Conservation (phyloP, 2,888 invertebrate species). For the Drepana falcataria region DNA sequence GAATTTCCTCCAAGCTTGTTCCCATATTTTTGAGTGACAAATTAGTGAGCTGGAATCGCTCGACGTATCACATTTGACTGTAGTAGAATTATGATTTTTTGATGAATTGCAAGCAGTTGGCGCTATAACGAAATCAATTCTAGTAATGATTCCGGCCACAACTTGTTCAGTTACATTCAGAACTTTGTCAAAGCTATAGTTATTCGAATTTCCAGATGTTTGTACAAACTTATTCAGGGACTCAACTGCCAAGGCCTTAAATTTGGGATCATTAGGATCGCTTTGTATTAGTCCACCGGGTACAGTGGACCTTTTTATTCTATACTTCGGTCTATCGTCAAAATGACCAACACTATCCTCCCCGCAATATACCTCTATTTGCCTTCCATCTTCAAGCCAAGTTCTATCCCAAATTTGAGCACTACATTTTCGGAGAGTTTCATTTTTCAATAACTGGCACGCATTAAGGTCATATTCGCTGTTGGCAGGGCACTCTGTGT, state of each 20-base stretch:
- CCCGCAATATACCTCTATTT: conserved; percentile 51
- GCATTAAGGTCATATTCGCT: conserved; percentile 25
- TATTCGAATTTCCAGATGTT: conserved; percentile 19
- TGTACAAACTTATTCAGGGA: conserved; percentile 27
- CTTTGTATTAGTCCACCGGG: conserved; percentile 11
- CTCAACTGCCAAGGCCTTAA: conserved; percentile 29
- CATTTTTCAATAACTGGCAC: conserved; percentile 43
- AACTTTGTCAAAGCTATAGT: conserved; percentile 39
- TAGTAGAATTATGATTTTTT: conserved; percentile 7
- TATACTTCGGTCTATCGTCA: conserved; percentile 9
- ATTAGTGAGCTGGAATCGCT: conserved; percentile 26
- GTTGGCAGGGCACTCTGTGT: conserved; percentile 71
- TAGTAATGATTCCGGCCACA: conserved; percentile 68
- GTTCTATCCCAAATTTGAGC: conserved; percentile 76
- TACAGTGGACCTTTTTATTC: conserved; percentile 21
- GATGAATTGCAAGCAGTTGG: conserved; percentile 53
- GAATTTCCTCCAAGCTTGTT: conserved; percentile 18
- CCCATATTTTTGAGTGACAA: conserved; percentile 23
- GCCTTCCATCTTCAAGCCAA: conserved; percentile 73
- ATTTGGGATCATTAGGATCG: conserved; percentile 17
- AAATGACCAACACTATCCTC: conserved; percentile 13
- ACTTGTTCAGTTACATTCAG: conserved; percentile 54
- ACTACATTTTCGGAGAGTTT: conserved; percentile 42
- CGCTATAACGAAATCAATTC: conserved; percentile 73
- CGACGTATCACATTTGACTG: conserved; percentile 8